Conservation (phyloP, 2,797 vertebrate genomes). For the Xiphorhynchus erythropygius region DNA sequence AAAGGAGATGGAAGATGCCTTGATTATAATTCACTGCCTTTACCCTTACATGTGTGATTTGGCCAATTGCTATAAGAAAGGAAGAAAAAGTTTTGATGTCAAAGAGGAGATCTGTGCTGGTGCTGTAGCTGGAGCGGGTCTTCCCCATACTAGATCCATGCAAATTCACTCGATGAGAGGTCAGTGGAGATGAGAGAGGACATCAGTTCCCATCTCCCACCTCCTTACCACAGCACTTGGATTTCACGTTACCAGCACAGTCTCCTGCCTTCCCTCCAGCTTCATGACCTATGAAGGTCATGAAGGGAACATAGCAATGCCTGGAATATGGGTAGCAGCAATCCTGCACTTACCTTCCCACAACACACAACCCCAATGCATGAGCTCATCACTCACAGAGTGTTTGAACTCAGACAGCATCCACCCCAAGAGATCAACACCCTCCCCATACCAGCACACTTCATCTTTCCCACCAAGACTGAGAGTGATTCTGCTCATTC, state of each 20-base stretch:
- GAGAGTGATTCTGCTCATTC: background rate
- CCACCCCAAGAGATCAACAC: background rate
- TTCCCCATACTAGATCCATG: background rate
- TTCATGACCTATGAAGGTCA: background rate
- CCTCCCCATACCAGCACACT: background rate
- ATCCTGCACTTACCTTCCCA: background rate
- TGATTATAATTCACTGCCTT: background rate
- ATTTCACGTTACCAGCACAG: background rate
- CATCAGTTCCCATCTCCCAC: background rate
- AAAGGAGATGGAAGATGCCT: background rate
- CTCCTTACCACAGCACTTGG: background rate
- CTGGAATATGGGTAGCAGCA: background rate
- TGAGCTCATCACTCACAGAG: rapidly evolving
- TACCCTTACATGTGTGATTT: background rate
- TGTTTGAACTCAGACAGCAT: background rate
- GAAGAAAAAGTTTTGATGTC: background rate
- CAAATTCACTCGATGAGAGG: background rate
- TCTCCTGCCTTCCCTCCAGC: background rate
- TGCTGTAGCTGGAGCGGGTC: background rate
- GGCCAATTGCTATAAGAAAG: background rate
- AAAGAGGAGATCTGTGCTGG: background rate
- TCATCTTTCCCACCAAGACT: background rate
- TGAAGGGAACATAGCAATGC: background rate
- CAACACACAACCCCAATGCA: background rate
- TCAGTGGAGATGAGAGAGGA: background rate